Evolutionary conservation across 2,888 invertebrate species (phyloP).

Genomic region (Noctua janthina): DNA sequence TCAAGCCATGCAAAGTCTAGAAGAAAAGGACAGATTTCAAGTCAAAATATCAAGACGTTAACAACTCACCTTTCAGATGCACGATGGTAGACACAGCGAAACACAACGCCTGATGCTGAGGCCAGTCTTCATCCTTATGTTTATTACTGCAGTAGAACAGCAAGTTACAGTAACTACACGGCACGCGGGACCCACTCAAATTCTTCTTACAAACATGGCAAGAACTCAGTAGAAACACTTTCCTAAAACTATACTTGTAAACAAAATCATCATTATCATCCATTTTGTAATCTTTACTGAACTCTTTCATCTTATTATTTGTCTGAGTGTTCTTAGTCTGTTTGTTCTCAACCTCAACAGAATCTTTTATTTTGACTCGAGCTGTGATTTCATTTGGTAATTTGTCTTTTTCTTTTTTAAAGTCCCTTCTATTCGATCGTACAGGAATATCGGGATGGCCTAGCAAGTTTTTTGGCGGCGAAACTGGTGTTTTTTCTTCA

Average conservation of each 20-base stretch:
- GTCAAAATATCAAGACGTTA: no score
- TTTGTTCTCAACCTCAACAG: conserved; percentile 75
- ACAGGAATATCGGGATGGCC: conserved; percentile 89
- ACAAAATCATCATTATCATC: conserved; percentile 91
- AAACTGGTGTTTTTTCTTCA: conserved; percentile 77
- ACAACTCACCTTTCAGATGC: conserved; percentile 86
- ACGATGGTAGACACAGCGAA: conserved; percentile 90
- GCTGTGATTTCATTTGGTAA: conserved; percentile 82
- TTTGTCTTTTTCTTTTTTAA: conserved; percentile 89
- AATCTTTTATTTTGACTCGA: conserved; percentile 86
- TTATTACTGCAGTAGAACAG: conserved; percentile 91
- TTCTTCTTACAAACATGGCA: conserved; percentile 89
- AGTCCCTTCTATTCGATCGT: conserved; percentile 88
- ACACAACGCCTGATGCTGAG: conserved; percentile 91
- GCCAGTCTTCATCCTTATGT: conserved; percentile 91
- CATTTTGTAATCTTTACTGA: conserved; percentile 73
- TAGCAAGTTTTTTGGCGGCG: conserved; percentile 90
- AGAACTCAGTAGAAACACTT: conserved; percentile 91
- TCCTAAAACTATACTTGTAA: conserved; percentile 92
- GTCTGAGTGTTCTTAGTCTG: conserved; percentile 82
- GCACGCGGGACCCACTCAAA: conserved; percentile 76
- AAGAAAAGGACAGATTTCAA: no score
- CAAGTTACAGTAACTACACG: conserved; percentile 90
- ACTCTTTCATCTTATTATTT: conserved; percentile 72
- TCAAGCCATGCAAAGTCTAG: no score